Evolutionary conservation across 2,888 invertebrate species (phyloP), one percentile per base, ranked within the genome.

Genomic region (Mimas tiliae): DNA sequence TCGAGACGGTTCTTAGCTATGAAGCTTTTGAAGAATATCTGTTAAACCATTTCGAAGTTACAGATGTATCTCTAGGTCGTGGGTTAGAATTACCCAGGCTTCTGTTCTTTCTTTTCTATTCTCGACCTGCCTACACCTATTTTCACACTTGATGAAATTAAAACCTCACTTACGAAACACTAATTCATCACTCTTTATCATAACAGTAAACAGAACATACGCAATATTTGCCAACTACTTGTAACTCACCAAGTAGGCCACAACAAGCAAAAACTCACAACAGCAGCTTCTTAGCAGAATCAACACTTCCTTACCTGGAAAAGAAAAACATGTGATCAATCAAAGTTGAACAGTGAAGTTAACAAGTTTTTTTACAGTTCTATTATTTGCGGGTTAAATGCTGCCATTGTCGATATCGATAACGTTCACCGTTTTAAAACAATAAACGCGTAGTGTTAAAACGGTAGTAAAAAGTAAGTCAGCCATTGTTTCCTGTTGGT

Each of bases 291-390:
- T 16, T 38, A 58, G 58, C 58, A 19, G 27, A 52, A 52, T 52
- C 21, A 27, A 19, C 58, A 58, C 58, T 38, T 55, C 55, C 58
- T 42, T 58, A 58, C 58, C 58, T 58, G 58, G 11, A 19, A 55
- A 58, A 58, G n/a, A 19, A 58, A 58, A 38, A 58, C 9, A 50
- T 14, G 1, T 19, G 11, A 58, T 58, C 58, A 58, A 58, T 58
- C 42, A 58, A 42, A 58, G 2, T 27, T 27, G 27, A 27, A 27
- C 27, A 27, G 27, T 27, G 27, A 4, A 1, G 58, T 19, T 38
- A 42, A 58, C 38, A 42, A 38, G 11, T 19, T 12, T 19, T 58
- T 58, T 19, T 19, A 38, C n/a, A 58, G 38, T 19, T n/a, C 19
- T 16, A 6, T 55, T 55, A 16, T 19, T 19, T 42, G 12, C 19